These are phyloP conservation scores for Petrolisthes manimaculis DNA, from an alignment of 2,888 invertebrate species.

Conservation along the genomic window DNA sequence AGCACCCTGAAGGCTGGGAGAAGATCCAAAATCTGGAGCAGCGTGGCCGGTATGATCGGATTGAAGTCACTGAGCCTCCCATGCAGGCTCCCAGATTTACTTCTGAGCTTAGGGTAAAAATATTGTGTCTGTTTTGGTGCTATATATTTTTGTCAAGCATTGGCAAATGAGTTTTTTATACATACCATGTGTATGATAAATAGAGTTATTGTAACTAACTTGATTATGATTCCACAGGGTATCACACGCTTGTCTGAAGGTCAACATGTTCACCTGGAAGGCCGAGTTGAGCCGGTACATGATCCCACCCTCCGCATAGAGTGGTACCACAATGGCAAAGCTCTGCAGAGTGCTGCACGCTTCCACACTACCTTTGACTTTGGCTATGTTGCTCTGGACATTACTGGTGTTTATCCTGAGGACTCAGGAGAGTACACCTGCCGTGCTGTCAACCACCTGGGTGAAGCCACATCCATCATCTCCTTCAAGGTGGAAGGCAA, in stretches of 20 bases:
- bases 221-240: slow-evolving; percentile 22
- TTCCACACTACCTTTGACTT: slow-evolving; percentile 97
- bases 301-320: slow-evolving; percentile 90
- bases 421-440: slow-evolving; percentile 97
- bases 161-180: no score
- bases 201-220: neutral
- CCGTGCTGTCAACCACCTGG: slow-evolving; percentile 90
- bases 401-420: slow-evolving; percentile 92
- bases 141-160: neutral
- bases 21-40: slow-evolving; percentile 91
- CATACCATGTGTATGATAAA: neutral
- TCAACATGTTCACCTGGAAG: slow-evolving; percentile 93
- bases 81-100: slow-evolving; percentile 86
- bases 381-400: slow-evolving; percentile 96
- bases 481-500: slow-evolving; percentile 80
- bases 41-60: slow-evolving; percentile 83
- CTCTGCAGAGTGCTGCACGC: slow-evolving; percentile 88
- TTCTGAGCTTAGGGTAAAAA: slow-evolving; percentile 78
- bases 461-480: slow-evolving; percentile 87
- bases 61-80: slow-evolving; percentile 82
- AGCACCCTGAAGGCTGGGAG: slow-evolving; percentile 91
- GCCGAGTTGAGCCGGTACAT: slow-evolving; percentile 90
- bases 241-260: slow-evolving; percentile 88
- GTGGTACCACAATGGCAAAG: slow-evolving; percentile 93
- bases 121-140: neutral